Percentiles rank a stretch among this genome's conserved stretches.
phyloP scores from a whole-genome alignment of 2,797 vertebrate species.

The Sebastes goodei region DNA sequence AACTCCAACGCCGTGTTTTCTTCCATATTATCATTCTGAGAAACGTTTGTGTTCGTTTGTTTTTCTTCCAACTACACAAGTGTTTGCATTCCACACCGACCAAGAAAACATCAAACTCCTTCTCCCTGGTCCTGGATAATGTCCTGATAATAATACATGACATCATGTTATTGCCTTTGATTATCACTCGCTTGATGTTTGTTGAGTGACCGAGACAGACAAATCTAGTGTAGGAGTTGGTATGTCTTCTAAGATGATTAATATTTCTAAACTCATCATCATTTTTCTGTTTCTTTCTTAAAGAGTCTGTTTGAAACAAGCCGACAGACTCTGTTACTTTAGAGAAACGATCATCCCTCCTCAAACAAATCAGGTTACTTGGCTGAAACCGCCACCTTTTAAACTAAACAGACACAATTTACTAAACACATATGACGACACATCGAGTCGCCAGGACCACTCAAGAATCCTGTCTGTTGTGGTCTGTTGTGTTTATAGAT shows the following conservation, averaged over 20 bases:
- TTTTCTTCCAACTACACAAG: slow-evolving; percentile 6
- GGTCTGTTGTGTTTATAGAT: slow-evolving; percentile 30
- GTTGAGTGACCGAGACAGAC: not conserved
- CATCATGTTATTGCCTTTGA: slow-evolving; percentile 10
- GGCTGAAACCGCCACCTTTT: not conserved
- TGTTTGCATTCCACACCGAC: slow-evolving; percentile 37
- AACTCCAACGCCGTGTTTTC: not conserved
- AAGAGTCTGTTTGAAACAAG: not conserved
- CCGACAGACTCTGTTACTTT: slow-evolving; percentile 7
- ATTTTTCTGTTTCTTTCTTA: no score
- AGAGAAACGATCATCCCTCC: slow-evolving; percentile 6
- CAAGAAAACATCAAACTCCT: slow-evolving; percentile 6
- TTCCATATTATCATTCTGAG: slow-evolving; percentile 1
- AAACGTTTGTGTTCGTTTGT: slow-evolving; percentile 12
- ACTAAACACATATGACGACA: slow-evolving; percentile 41
- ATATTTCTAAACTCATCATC: not conserved
- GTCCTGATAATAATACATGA: slow-evolving; percentile 40
- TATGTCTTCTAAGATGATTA: not conserved
- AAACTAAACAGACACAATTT: slow-evolving; percentile 44
- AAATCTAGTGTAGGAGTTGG: not conserved
- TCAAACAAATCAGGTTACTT: slow-evolving; percentile 41
- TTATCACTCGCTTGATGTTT: not conserved
- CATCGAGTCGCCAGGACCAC: not conserved
- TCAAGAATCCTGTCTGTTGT: not conserved
- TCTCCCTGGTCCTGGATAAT: slow-evolving; percentile 22